Base-by-base conservation (phyloP, 2,113 vertebrate genomes). In the Neolamprologus sp. region DNA sequence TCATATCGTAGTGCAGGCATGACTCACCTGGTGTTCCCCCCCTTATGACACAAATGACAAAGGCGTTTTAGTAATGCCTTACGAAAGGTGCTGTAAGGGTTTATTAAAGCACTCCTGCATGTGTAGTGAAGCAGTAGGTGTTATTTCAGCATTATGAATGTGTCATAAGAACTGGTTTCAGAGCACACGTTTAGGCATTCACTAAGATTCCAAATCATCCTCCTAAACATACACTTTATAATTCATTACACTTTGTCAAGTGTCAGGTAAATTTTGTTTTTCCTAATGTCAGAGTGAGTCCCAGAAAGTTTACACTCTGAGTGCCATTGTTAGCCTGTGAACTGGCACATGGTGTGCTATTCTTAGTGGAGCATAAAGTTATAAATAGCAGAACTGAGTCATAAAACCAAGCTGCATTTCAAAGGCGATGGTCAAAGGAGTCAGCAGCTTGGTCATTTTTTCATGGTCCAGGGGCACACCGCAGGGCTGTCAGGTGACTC, bases 341-440 rank as follows among this genome's bases (percentile, higher is more conserved):
- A 55, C 82, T 37, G 40, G 60, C 85, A 88, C 53, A 53, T 84
- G 81, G 87, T 26, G 84, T 82, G 86, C 90, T 60, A 87, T 82
- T 91, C 87, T 79, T 80, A 89, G 82, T 85, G 80, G 92, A 88
- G 80, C 88, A 81, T 55, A 28, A 42, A 49, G 89, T 93, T 96
- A 94, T 94, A 92, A 93, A 95, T 96, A 96, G 92, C 65, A 91
- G 28, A 88, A 63, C 89, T 81, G 85, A 91, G 91, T 91, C 91
- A 91, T 85, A 94, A 91, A 89, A 88, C 88, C 84, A 82, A 78
- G 82, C 87, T 93, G 80, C 35, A 84, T 92, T 90, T 93, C 90
- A 87, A 88, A 89, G 88, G 82, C 60, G 83, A 91, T 80, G 75
- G 90, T 93, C 89, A 95, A 92, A 92, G 79, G 90, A 92, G 92